phyloP scores from a whole-genome alignment of 2,113 vertebrate genomes.

The Paratilapia polleni region DNA sequence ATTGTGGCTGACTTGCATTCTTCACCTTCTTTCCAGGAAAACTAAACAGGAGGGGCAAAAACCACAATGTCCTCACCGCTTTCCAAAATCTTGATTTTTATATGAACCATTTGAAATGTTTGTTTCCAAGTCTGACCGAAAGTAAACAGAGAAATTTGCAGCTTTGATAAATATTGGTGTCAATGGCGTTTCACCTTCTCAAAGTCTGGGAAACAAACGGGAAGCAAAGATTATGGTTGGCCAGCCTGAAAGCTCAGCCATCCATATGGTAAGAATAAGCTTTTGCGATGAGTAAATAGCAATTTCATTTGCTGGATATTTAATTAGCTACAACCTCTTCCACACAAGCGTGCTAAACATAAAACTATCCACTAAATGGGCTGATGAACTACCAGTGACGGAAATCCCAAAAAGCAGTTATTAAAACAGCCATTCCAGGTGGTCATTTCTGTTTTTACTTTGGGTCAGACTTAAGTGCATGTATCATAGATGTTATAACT shows the following conservation, averaged over 20 bases:
- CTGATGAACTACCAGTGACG: neutral
- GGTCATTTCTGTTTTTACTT: neutral
- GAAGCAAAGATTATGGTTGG: neutral
- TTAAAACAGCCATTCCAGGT: neutral
- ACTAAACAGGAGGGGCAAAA: neutral
- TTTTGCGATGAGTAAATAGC: neutral
- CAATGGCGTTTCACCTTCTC: neutral
- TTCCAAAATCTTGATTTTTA: neutral
- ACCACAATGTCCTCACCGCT: neutral
- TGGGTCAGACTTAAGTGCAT: neutral
- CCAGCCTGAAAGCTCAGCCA: neutral
- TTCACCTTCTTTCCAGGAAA: slow-evolving; percentile 2
- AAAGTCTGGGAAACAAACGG: neutral
- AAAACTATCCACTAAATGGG: neutral
- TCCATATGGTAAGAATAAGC: neutral
- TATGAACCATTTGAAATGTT: neutral
- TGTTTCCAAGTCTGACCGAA: neutral
- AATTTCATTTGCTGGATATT: slow-evolving; percentile 3
- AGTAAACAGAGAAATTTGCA: neutral
- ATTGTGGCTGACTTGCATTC: neutral
- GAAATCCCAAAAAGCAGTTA: neutral
- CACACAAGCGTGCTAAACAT: neutral
- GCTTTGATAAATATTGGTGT: neutral
- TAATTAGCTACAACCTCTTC: neutral
- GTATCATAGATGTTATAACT: neutral